Evolutionary conservation across 2,888 invertebrate species (phyloP), one percentile per base, ranked within the genome.

Genomic region (Lepidocyrtoides sp.): DNA sequence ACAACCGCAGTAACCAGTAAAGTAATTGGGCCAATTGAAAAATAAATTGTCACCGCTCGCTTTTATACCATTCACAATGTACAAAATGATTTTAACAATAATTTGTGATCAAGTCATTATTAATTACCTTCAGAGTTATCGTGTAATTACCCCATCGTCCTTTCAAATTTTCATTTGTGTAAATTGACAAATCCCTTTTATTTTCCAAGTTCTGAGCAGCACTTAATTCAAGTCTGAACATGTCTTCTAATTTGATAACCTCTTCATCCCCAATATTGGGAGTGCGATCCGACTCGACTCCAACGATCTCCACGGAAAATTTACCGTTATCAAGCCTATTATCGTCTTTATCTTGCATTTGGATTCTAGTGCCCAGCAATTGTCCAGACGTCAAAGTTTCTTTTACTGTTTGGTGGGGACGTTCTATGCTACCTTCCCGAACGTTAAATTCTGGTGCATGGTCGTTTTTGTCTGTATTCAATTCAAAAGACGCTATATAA

Each of bases 371-470:
- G n/a, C n/a, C n/a, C 63, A 4, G 7, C 10, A 4, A 83, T 69
- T 20, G 75, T 48, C 0, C 29, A n/a, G 32, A 17, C 57, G 2
- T 60, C 32, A 0, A 23, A 2, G 8, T 44, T 32, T n/a, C 57
- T 26, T 51, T 91, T 81, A 26, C 26, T 14, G 51, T 17, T 72
- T 63, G n/a, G 51, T 72, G 1, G 12, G n/a, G n/a, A n/a, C n/a
- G n/a, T n/a, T n/a, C n/a, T n/a, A n/a, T n/a, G 3, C 51, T 79
- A 4, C 12, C 69, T 17, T 48, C 44, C 12, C 12, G 20, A 0
- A 91, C 88, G 14, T 60, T 17, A 60, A 92, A 92, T 20, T 84
- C 84, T 0, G 92, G 92, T 3, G 29, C 44, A 36, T 90, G 57
- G 26, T 82, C 32, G 44, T 92, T 92, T 17, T 10, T 32, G 32